Evolutionary conservation across 2,113 vertebrate species (phyloP), one percentile per base, ranked within the genome.

Genomic region (Poeciliopsis occidentalis): DNA sequence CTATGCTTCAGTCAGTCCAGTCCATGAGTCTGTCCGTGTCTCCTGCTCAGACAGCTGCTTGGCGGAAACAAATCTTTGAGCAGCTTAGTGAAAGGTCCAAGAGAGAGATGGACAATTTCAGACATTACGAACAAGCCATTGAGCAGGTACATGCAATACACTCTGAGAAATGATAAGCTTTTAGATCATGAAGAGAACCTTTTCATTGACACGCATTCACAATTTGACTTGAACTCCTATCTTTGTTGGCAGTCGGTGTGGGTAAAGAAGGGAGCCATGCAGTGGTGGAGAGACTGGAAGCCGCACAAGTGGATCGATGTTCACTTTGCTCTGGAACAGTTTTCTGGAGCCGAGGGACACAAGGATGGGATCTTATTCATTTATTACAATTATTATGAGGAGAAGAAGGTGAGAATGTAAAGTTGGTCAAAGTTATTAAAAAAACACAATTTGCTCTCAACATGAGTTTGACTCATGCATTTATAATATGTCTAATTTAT

Each of bases 221-320:
- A 22, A 3, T n/a, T 57, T 57, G 51, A n/a, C 15, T 30, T 31
- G 29, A 22, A 26, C 15, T 13, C 60, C n/a, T 19, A 44, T 19
- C 24, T 57, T n/a, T 5, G 60, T 12, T 31, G 27, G n/a, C 80
- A 99, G 98, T 97, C 97, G 0, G 97, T 99, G 82, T 99, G 98
- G 98, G 96, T 99, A 81, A 99, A 98, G 93, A 98, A 97, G 0
- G 98, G 97, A 26, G 77, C 90, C 63, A 92, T 99, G 94, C 97
- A 98, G 80, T 99, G 98, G 98, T 98, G 97, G 97, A 95, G 96
- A 70, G 96, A 96, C 85, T 97, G 96, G 97, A 98, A 99, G 82
- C 97, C 98, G 3, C 87, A 98, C 72, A 97, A 96, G 76, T 99
- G 98, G 98, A 87, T 96, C 51, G 97, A 99, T 0, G 97, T 99